Evolutionary conservation across 2,797 vertebrate species (phyloP).

Genomic region (Neoniphon sammara): DNA sequence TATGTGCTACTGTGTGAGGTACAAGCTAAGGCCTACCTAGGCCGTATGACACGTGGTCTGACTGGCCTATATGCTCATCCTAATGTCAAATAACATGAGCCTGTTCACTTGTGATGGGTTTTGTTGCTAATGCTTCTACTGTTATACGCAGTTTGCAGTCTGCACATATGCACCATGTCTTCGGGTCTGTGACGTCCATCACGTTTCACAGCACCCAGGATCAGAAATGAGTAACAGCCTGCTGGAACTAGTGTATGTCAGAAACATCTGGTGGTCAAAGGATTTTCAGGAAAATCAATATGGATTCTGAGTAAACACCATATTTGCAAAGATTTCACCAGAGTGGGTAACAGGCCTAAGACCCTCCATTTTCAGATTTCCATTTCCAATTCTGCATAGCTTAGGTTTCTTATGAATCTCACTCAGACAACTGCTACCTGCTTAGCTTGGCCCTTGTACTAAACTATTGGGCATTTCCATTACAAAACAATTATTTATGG

Average conservation of each 20-base stretch:
- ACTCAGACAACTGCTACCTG: constrained; percentile 6
- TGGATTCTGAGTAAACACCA: constrained; percentile 66
- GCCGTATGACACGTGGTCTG: constrained; percentile 38
- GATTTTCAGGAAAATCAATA: constrained; percentile 72
- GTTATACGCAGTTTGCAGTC: constrained; percentile 23
- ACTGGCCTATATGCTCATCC: constrained; percentile 30
- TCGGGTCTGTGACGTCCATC: constrained; percentile 2
- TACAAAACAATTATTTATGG: not conserved
- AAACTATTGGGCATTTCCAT: not conserved
- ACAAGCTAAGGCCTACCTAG: constrained; percentile 11
- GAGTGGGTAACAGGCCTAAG: constrained; percentile 32
- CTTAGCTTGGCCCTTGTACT: not conserved
- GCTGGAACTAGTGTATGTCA: constrained; percentile 65
- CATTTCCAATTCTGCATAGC: constrained; percentile 16
- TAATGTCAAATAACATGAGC: constrained; percentile 33
- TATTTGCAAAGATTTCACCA: constrained; percentile 55
- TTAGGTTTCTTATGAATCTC: not conserved
- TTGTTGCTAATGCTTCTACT: constrained; percentile 28
- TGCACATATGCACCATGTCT: constrained; percentile 17
- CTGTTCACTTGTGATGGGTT: not conserved
- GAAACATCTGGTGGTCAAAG: constrained; percentile 64
- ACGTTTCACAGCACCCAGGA: constrained; percentile 4
- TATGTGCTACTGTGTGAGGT: constrained; percentile 32
- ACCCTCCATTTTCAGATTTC: constrained; percentile 6
- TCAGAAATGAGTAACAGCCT: constrained; percentile 45